These are phyloP conservation scores for Sphenodon punctatus DNA, from an alignment of 2,797 vertebrate species.

Conservation along the genomic window DNA sequence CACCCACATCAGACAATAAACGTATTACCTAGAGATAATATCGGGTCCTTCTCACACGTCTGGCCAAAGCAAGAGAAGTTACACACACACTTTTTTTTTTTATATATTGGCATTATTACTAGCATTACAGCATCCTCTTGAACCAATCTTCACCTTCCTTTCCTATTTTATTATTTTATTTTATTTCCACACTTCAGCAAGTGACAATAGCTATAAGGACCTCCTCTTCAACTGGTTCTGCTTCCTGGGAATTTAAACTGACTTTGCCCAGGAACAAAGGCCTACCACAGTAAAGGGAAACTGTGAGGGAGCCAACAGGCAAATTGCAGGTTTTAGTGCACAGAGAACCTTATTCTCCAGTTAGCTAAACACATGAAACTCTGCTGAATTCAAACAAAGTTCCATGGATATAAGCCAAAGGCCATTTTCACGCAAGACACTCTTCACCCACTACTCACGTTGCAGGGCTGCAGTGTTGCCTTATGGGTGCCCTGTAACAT, in stretches of 20 bases:
- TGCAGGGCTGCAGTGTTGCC: too few species aligned
- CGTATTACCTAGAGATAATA: too few species aligned
- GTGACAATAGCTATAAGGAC: not conserved
- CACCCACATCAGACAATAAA: not conserved
- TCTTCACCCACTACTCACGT: too few species aligned
- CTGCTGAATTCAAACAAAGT: not conserved
- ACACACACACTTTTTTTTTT: too few species aligned
- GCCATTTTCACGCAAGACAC: too few species aligned
- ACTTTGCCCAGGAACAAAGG: not conserved
- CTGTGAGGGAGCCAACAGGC: not conserved
- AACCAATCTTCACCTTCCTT: not conserved
- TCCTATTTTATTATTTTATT: not conserved
- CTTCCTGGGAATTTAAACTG: rapidly evolving
- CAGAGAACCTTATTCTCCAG: not conserved
- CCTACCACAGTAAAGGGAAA: not conserved
- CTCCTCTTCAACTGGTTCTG: not conserved
- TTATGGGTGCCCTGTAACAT: too few species aligned
- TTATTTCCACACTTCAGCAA: not conserved
- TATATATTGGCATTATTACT: too few species aligned
- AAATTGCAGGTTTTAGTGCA: not conserved
- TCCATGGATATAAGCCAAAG: not conserved
- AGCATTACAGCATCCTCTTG: too few species aligned
- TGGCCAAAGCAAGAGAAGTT: too few species aligned
- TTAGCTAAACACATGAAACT: not conserved
- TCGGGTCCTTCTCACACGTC: too few species aligned